Evolutionary conservation across 2,888 invertebrate species (phyloP).

Genomic region (Lasioglossum vierecki): DNA sequence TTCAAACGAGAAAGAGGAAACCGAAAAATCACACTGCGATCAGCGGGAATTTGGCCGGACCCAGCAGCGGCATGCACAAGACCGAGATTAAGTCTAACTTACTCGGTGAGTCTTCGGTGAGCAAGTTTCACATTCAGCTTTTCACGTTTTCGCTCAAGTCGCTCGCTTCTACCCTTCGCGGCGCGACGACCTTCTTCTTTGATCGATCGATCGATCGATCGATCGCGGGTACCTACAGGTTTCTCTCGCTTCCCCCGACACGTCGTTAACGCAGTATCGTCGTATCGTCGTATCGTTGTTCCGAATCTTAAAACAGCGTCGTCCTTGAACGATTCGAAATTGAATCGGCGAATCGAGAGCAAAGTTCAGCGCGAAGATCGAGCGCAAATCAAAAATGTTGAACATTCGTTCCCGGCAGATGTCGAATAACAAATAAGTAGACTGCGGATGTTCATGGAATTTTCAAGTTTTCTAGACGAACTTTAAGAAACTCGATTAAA

Average conservation of each 20-base stretch:
- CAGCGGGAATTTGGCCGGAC: constrained; percentile 71
- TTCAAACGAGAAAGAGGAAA: constrained; percentile 98
- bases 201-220: too few relatives aligned
- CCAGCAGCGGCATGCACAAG: constrained; percentile 80
- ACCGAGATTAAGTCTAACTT: constrained; percentile 81
- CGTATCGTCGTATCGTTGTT: constrained; percentile 6
- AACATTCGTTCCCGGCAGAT: constrained; percentile 3
- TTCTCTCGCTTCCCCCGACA: background rate
- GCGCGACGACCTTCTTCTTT: background rate
- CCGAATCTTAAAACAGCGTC: constrained; percentile 3
- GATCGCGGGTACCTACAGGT: background rate
- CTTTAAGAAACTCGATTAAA: too few relatives aligned
- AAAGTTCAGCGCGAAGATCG: constrained; percentile 28
- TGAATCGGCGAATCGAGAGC: constrained; percentile 14
- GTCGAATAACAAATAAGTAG: background rate
- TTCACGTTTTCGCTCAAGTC: background rate
- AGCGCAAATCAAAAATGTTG: constrained; percentile 12
- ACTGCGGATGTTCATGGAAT: too few relatives aligned
- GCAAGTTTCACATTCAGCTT: constrained; percentile 67
- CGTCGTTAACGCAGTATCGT: background rate
- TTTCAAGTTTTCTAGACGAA: too few relatives aligned
- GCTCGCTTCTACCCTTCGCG: background rate
- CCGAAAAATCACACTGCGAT: constrained; percentile 87
- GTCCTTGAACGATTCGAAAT: constrained; percentile 25
- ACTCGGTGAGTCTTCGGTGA: constrained; percentile 83